These are phyloP conservation scores for Diplodus puntazzo DNA, from an alignment of 2,797 vertebrate species.

Conservation along the genomic window DNA sequence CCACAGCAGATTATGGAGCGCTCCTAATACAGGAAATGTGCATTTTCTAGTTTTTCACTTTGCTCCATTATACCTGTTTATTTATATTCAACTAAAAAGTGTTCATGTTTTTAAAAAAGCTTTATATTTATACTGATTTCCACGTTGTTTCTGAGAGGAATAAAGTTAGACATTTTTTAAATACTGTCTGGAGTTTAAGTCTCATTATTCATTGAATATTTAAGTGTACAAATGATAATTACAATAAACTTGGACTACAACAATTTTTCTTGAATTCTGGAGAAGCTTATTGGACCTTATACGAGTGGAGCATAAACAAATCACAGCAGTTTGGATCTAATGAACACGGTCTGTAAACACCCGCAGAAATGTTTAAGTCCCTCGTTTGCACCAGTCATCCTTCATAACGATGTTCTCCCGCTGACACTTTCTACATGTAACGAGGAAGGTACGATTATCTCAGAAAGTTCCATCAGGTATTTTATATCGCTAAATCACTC, in stretches of 20 bases:
- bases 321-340: background rate
- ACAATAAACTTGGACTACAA: background rate
- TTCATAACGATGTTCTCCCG: slow-evolving; percentile 17
- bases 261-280: background rate
- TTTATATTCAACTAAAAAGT: background rate
- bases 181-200: background rate
- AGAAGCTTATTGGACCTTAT: background rate
- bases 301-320: background rate
- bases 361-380: background rate
- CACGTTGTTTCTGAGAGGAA: background rate
- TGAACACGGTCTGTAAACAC: background rate
- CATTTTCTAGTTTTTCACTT: background rate
- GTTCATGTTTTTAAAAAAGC: background rate
- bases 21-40: slow-evolving; percentile 1
- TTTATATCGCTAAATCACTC: slow-evolving; percentile 57
- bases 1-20: slow-evolving; percentile 3
- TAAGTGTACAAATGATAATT: background rate
- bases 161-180: background rate
- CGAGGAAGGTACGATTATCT: slow-evolving; percentile 48
- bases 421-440: slow-evolving; percentile 41
- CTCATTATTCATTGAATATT: background rate
- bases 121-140: background rate
- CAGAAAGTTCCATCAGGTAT: slow-evolving; percentile 56
- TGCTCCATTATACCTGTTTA: background rate
- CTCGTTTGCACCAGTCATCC: slow-evolving; percentile 16